These are phyloP conservation scores for Cataglyphis altisquamis DNA, from an alignment of 2,888 invertebrate species.

Conservation along the genomic window DNA sequence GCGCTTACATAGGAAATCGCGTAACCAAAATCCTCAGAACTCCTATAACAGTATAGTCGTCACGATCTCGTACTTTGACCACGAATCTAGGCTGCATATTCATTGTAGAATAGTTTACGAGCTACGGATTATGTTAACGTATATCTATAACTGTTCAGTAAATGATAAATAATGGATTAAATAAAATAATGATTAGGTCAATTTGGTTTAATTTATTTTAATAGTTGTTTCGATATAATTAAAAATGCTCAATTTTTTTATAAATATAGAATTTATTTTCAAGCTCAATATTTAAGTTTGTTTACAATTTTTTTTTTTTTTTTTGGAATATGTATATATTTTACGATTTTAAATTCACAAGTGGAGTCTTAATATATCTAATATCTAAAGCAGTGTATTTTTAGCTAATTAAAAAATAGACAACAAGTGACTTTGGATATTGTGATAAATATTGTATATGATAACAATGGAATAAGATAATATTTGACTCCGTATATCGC, in stretches of 20 bases:
- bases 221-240: background rate
- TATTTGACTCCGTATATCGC: background rate
- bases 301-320: background rate
- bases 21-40: constrained; percentile 47
- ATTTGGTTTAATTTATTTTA: background rate
- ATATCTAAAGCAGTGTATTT: background rate
- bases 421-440: background rate
- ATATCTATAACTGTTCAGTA: background rate
- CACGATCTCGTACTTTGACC: constrained; percentile 39
- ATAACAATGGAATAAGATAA: background rate
- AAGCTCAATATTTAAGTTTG: background rate
- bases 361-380: background rate
- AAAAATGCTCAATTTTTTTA: background rate
- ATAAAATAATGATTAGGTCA: background rate
- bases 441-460: background rate
- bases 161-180: constrained; percentile 28
- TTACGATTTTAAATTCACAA: background rate
- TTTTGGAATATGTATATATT: background rate
- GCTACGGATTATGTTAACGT: constrained; percentile 34
- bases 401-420: background rate
- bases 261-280: background rate
- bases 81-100: constrained; percentile 7
- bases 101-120: constrained; percentile 27
- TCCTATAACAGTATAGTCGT: constrained; percentile 23
- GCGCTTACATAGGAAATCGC: constrained; percentile 31